Conservation (phyloP, 1,140 invertebrate genomes). For the Trichonephila inaurata region DNA sequence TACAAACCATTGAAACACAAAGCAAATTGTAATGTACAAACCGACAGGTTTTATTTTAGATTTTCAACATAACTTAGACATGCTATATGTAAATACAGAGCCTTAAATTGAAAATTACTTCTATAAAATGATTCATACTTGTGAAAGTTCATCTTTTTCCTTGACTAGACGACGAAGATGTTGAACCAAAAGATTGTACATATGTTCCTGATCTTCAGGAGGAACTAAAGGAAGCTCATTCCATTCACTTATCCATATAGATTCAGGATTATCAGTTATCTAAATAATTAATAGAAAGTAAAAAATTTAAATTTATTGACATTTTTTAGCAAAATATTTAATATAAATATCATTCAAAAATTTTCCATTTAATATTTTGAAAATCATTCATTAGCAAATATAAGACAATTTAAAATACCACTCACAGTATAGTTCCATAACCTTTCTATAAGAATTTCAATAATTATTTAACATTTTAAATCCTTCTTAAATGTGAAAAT, state of each 20-base stretch:
- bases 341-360: too few relatives aligned
- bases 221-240: constrained; percentile 86
- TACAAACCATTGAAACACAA: not conserved
- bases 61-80: not conserved
- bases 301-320: too few relatives aligned
- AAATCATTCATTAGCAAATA: too few relatives aligned
- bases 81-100: not conserved
- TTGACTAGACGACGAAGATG: constrained; percentile 90
- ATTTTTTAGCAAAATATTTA: too few relatives aligned
- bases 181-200: constrained; percentile 86
- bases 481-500: too few relatives aligned
- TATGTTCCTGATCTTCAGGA: constrained; percentile 80
- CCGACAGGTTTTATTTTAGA: too few relatives aligned
- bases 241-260: constrained; percentile 90
- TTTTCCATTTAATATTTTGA: too few relatives aligned
- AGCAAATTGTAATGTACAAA: too few relatives aligned
- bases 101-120: not conserved
- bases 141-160: constrained; percentile 88
- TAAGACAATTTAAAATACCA: too few relatives aligned
- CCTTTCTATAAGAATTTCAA: too few relatives aligned
- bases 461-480: too few relatives aligned
- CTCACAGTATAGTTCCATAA: too few relatives aligned
- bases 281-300: constrained; percentile 79
- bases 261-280: constrained; percentile 94
- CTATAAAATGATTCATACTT: constrained; percentile 48